These are phyloP conservation scores for Burhinus oedicnemus DNA, from an alignment of 2,113 vertebrate genomes.

Conservation along the genomic window DNA sequence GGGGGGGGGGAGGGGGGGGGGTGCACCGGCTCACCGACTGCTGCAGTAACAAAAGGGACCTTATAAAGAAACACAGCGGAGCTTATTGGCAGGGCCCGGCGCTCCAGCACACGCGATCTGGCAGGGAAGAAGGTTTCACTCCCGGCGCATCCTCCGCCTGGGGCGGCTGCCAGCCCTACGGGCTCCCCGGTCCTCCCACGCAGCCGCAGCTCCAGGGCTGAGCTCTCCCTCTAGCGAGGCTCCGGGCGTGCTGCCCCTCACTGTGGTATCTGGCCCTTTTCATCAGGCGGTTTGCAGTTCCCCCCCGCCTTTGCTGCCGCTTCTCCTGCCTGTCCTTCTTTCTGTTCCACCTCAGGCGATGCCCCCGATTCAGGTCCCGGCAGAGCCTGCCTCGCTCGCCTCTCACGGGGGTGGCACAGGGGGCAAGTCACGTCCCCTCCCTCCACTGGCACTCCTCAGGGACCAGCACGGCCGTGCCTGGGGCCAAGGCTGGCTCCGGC, in stretches of 20 bases:
- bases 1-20: no score
- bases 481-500: background rate
- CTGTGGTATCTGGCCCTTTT: rapidly evolving
- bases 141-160: background rate
- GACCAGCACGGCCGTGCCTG: background rate
- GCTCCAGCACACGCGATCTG: background rate
- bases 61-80: background rate
- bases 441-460: background rate
- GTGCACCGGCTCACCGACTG: background rate
- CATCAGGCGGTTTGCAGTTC: background rate
- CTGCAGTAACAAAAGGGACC: background rate
- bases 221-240: conserved; percentile 9
- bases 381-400: background rate
- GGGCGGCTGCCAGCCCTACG: background rate
- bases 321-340: background rate
- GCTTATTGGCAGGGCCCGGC: background rate
- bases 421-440: background rate
- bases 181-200: background rate
- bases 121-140: background rate
- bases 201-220: background rate
- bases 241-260: background rate
- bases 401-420: background rate
- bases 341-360: background rate
- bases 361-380: background rate
- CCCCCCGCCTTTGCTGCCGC: background rate